Conservation (phyloP, 2,113 vertebrate genomes). For the Aythya baeri region DNA sequence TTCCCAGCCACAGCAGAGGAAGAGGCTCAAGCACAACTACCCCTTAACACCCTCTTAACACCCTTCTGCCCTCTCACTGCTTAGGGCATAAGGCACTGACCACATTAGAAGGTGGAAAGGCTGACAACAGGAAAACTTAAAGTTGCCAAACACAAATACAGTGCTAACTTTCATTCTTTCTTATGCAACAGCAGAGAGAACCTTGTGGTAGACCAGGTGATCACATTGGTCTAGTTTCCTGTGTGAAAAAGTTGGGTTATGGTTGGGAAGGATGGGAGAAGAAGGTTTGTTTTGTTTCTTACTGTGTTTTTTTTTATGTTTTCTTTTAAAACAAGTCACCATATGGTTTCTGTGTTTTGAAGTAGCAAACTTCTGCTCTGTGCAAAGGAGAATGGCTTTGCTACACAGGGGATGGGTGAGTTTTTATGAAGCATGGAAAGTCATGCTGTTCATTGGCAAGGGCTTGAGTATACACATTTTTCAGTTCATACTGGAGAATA, state of each 20-base stretch:
- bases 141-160: neutral
- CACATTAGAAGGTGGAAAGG: neutral
- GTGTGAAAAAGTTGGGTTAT: neutral
- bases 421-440: constrained; percentile 55
- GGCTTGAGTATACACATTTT: constrained; percentile 41
- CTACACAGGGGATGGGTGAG: constrained; percentile 16
- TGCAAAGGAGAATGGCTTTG: constrained; percentile 9
- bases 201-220: neutral
- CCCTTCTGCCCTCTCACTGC: neutral
- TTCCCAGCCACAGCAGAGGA: neutral
- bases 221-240: neutral
- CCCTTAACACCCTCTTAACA: neutral
- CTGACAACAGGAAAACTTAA: neutral
- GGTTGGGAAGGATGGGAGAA: neutral
- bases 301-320: neutral
- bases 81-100: neutral
- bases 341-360: constrained; percentile 27
- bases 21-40: neutral
- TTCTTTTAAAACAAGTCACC: constrained; percentile 35
- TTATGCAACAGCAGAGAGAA: neutral
- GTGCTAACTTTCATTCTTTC: neutral
- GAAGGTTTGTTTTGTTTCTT: neutral
- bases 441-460: constrained; percentile 23
- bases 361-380: constrained; percentile 12
- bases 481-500: constrained; percentile 37